Base-by-base conservation (phyloP, 2,797 vertebrate species). In the Tolypeutes matacus region DNA sequence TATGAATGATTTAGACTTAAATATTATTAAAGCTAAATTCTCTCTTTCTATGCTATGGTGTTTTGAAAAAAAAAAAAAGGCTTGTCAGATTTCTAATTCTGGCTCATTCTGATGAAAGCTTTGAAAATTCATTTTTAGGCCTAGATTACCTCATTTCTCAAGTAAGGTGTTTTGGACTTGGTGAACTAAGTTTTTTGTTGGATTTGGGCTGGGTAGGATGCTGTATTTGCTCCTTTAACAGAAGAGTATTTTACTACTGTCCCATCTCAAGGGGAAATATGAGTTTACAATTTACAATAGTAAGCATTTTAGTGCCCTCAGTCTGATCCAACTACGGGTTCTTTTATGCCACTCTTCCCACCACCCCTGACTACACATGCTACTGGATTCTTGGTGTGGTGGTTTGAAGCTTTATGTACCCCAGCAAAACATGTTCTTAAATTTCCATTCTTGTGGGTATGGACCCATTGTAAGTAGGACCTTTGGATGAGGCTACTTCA, bases 1-100 rank as follows among this genome's bases (percentile, higher is more conserved):
- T 86, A 29, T 92, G 46, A 92, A 12, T 93, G 34, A 67, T 39
- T 95, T 94, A 78, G 21, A 91, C 95, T 93, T 91, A 93, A 95
- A 70, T 88, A 81, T 96, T 93, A 53, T 51, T 87, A 78, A 81
- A 93, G 46, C 49, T 70, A 73, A 78, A 91, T 85, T 58, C 13
- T 73, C 29, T 93, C 56, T 85, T 90, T 84, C 25, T 83, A 82
- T 90, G 29, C 7, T 39, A 64, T 0, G 70, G 36, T 81, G 20
- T 80, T 93, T 80, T 76, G 23, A 18, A 84, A 90, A 73, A 18
- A 84, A 90, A 73, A 34, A 72, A 82, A 39, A 78, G 0, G 5
- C 25, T 34, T 86, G 58, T 53, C 14, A 20, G 11, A n/a, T 58
- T 86, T 75, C 23, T 86, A 86, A 70, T 82, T 78, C 36, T 92